A percentile compares a stretch with the other conserved stretches of the same genome.
phyloP scores from a whole-genome alignment of 2,888 invertebrate species.

The Sthenelais limicola region DNA sequence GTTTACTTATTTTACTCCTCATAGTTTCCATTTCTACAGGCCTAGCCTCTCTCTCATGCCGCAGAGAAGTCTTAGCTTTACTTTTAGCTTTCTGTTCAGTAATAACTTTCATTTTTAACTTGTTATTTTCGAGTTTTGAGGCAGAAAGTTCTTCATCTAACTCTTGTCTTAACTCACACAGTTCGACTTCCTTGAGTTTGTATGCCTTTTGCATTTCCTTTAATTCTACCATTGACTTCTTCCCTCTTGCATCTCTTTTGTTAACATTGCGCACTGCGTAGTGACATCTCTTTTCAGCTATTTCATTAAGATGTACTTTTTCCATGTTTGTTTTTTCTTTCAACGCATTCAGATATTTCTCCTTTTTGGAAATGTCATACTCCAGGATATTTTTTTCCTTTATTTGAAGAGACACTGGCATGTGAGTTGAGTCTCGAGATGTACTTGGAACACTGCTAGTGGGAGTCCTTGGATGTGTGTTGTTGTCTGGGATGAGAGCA shows the following conservation, averaged over 20 bases:
- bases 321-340: slow-evolving; percentile 1
- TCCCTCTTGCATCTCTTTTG: no score
- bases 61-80: no score
- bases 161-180: background rate
- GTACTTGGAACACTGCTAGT: background rate
- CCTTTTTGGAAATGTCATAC: background rate
- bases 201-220: slow-evolving; percentile 2
- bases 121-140: background rate
- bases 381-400: background rate
- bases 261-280: no score
- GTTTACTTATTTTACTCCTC: no score
- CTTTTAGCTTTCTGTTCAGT: no score
- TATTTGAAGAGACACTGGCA: background rate
- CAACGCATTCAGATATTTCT: background rate
- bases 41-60: no score
- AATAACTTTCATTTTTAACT: background rate
- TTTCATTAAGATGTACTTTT: background rate
- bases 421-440: no score
- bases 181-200: background rate
- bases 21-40: no score
- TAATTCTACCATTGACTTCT: no score
- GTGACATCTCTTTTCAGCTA: background rate
- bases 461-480: background rate
- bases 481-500: background rate
- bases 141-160: background rate